These are phyloP conservation scores for Odontocolon sp. DNA, from an alignment of 2,888 invertebrate species.

Conservation along the genomic window DNA sequence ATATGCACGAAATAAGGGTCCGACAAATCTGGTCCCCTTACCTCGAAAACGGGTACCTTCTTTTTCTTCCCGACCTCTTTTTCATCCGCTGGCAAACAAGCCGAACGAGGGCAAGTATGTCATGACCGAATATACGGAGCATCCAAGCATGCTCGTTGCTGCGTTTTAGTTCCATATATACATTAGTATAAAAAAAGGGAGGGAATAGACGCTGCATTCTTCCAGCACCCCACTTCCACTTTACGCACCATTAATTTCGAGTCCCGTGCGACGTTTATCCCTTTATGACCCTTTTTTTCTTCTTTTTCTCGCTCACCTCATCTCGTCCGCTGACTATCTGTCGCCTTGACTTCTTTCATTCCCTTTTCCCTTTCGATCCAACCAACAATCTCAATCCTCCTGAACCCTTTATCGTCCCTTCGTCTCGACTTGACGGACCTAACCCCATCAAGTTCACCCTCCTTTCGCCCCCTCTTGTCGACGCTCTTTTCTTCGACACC, in stretches of 20 bases:
- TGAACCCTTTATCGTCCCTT: slow-evolving; percentile 48
- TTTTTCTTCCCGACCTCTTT: slow-evolving; percentile 3
- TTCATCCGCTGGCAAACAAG: slow-evolving; percentile 26
- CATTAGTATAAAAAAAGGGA: slow-evolving; percentile 20
- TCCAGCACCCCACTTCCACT: slow-evolving; percentile 64
- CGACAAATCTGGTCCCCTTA: not conserved
- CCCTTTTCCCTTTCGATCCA: not conserved
- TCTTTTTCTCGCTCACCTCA: slow-evolving; percentile 29
- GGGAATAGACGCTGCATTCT: slow-evolving; percentile 27
- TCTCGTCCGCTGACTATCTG: slow-evolving; percentile 39
- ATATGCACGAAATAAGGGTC: slow-evolving; percentile 20
- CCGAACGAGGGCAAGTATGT: slow-evolving; percentile 29
- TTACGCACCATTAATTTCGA: slow-evolving; percentile 79
- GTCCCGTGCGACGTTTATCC: slow-evolving; percentile 75
- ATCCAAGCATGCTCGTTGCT: not conserved
- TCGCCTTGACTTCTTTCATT: slow-evolving; percentile 46
- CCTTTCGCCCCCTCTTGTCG: slow-evolving; percentile 11
- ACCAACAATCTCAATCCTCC: slow-evolving; percentile 38
- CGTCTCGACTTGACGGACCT: not conserved
- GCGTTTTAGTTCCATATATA: no score
- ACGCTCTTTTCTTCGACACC: slow-evolving; percentile 30
- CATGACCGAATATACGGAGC: not conserved
- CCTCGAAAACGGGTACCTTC: slow-evolving; percentile 16
- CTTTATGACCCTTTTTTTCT: slow-evolving; percentile 67
- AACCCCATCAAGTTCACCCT: not conserved